These are phyloP conservation scores for Liasis olivaceus DNA, from an alignment of 2,797 vertebrate species.

Conservation along the genomic window DNA sequence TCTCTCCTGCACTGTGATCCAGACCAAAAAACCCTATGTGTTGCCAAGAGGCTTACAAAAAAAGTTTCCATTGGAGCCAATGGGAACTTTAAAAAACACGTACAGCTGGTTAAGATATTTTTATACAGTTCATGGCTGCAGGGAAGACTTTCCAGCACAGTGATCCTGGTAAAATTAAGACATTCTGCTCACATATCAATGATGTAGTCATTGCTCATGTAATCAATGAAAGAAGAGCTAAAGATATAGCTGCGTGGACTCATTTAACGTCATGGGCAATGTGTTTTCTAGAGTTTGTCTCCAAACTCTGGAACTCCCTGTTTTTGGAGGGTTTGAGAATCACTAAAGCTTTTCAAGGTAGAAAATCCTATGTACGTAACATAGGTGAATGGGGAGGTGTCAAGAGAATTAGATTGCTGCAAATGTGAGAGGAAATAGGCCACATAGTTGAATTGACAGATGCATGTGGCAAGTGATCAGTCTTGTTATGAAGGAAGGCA, in stretches of 20 bases:
- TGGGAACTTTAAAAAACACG: not conserved
- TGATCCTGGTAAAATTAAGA: not conserved
- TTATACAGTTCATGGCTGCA: not conserved
- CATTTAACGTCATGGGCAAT: not conserved
- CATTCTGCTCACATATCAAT: not conserved
- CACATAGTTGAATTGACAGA: not conserved
- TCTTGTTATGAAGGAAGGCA: not conserved
- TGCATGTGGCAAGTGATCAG: not conserved
- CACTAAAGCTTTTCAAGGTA: no score
- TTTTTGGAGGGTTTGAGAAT: not conserved
- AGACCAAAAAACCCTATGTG: not conserved
- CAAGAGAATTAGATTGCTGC: not conserved
- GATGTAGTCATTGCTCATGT: not conserved
- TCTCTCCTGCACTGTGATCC: not conserved
- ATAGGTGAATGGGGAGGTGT: no score
- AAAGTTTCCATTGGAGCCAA: not conserved
- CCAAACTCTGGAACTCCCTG: no score
- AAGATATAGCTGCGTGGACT: not conserved
- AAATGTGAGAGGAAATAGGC: not conserved
- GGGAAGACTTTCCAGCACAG: not conserved
- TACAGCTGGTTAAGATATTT: not conserved
- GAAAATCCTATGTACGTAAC: not conserved
- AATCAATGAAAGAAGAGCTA: not conserved
- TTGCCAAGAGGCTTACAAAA: not conserved
- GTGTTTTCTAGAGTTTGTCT: not conserved